Evolutionary conservation across 1,140 invertebrate genomes (phyloP).

Genomic region (Orius insidiosus): DNA sequence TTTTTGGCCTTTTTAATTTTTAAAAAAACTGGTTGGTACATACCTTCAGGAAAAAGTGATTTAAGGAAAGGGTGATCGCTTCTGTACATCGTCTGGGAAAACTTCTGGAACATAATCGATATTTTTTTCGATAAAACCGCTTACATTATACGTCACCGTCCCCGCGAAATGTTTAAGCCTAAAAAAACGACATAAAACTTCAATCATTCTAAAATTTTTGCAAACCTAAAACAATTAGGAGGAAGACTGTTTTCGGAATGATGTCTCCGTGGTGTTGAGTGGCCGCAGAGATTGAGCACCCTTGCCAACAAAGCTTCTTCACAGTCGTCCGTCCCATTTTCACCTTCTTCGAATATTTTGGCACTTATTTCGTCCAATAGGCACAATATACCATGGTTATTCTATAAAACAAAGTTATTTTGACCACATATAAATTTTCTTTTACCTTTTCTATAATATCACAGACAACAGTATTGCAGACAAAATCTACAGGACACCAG

Average conservation of each 20-base stretch:
- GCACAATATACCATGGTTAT: slow-evolving; percentile 37
- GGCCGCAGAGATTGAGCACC: slow-evolving; percentile 40
- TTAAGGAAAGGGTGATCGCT: slow-evolving; percentile 47
- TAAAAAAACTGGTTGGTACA: slow-evolving; percentile 17
- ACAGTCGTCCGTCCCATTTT: slow-evolving; percentile 36
- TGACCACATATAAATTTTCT: no score
- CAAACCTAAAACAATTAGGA: slow-evolving; percentile 22
- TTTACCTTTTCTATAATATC: slow-evolving; percentile 50
- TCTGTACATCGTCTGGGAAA: slow-evolving; percentile 43
- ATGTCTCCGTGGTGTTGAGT: slow-evolving; percentile 19
- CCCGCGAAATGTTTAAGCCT: slow-evolving; percentile 48
- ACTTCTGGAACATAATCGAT: slow-evolving; percentile 48
- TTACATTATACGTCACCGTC: slow-evolving; percentile 48
- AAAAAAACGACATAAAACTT: no score
- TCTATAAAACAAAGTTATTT: slow-evolving; percentile 32
- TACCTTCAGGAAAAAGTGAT: slow-evolving; percentile 56
- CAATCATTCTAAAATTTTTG: no score
- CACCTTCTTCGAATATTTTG: slow-evolving; percentile 26
- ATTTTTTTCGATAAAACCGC: slow-evolving; percentile 63
- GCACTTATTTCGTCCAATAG: slow-evolving; percentile 55
- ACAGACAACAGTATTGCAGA: slow-evolving; percentile 57
- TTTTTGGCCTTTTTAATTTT: not conserved
- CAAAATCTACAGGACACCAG: slow-evolving; percentile 59
- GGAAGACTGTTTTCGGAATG: slow-evolving; percentile 22
- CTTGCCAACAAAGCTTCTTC: slow-evolving; percentile 57